These are phyloP conservation scores for Heteromurus nitidus DNA, from an alignment of 2,888 invertebrate genomes.

Conservation along the genomic window DNA sequence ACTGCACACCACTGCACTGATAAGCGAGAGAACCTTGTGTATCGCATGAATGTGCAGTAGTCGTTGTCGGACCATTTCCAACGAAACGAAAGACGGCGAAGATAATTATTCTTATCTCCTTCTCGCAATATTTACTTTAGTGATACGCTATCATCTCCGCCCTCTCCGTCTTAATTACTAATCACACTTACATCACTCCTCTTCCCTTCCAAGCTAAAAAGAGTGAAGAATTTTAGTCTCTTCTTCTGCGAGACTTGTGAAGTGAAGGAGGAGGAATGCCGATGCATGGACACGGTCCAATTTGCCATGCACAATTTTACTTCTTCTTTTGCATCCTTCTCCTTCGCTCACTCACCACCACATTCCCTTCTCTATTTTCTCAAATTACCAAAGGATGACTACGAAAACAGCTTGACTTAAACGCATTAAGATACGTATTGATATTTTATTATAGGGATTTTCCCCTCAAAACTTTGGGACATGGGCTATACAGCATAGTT, in stretches of 20 bases:
- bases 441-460: neutral
- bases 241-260: no score
- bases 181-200: neutral
- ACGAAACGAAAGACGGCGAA: no score
- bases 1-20: no score
- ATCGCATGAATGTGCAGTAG: no score
- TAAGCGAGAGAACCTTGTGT: no score
- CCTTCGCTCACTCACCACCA: neutral
- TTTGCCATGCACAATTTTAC: constrained; percentile 32
- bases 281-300: constrained; percentile 27
- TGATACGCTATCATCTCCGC: neutral
- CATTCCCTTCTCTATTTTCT: neutral
- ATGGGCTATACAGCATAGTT: no score
- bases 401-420: neutral
- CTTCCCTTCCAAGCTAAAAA: neutral
- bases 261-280: neutral
- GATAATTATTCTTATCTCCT: no score
- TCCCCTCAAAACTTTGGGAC: no score
- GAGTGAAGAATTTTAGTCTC: no score
- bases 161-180: neutral
- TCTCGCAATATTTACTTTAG: no score
- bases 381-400: neutral
- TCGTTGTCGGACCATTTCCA: no score
- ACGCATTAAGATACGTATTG: neutral
- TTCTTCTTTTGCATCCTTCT: neutral